Evolutionary conservation across 2,888 invertebrate genomes (phyloP), one percentile per base, ranked within the genome.

Genomic region (Lasioglossum vierecki): DNA sequence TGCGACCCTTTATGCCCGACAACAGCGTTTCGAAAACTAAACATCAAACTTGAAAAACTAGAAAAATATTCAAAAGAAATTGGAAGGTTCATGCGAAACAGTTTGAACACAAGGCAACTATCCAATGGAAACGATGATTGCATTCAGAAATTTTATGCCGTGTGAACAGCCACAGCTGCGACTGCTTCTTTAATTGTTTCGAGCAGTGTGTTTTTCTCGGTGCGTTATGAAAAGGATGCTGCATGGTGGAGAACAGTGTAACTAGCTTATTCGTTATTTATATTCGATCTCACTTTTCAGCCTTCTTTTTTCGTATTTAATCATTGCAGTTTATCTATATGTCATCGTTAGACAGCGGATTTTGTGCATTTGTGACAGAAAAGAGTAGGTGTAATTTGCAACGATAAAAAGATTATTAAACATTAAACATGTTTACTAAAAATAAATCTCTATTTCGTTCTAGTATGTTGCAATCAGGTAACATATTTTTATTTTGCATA

Each of bases 91-190:
- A 13, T 3, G 13, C 13, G 44, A 8, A 30, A 30, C 8, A 18
- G 30, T 63, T 6, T 30, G 60, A 15, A 30, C 15, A 30, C 63
- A 1, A 63, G 15, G 63, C 30, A 30, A 63, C 18, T 8, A 18
- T 18, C 8, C 6, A 0, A 15, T 63, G 63, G 15, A 63, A 63
- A 63, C 30, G 63, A 63, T 8, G 63, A 63, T 63, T 63, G 63
- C 63, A 63, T 63, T 30, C 30, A 63, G 63, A 63, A 63, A 63
- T 63, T 30, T 18, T 30, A 63, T 63, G 63, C 63, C 30, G 63
- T 63, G 63, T 30, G 63, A 63, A 63, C 63, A 18, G 30, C 15
- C 30, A 3, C 63, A 63, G 30, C 63, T 63, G 63, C 44, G 44
- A 11, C 63, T 63, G 63, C 63, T 15, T 63, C 63, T 30, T 3